phyloP scores from a whole-genome alignment of 1,140 invertebrate genomes.

The Dendrolimus punctatus region DNA sequence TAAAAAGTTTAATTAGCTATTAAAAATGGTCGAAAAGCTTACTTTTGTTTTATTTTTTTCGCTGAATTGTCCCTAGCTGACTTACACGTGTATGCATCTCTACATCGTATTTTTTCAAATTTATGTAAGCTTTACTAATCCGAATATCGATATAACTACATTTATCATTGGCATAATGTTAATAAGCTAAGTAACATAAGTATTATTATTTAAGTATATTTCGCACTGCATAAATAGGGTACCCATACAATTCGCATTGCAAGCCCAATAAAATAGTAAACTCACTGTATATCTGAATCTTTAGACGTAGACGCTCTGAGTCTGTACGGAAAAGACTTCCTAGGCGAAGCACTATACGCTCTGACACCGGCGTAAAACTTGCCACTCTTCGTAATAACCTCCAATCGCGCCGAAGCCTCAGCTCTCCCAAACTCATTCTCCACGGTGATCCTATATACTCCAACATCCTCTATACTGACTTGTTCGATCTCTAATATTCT shows the following conservation, averaged over 20 bases:
- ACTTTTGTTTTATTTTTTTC: too few species aligned
- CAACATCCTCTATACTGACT: slow-evolving; percentile 84
- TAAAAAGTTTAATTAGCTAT: too few species aligned
- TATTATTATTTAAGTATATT: too few species aligned
- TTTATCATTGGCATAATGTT: too few species aligned
- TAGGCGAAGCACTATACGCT: slow-evolving; percentile 45
- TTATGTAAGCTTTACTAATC: too few species aligned
- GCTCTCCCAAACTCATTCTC: slow-evolving; percentile 88
- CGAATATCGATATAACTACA: too few species aligned
- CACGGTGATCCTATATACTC: slow-evolving; percentile 84
- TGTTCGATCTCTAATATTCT: slow-evolving; percentile 84
- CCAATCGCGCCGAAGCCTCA: slow-evolving; percentile 84
- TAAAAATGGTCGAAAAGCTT: too few species aligned
- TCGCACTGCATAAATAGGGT: too few species aligned
- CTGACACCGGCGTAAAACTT: slow-evolving; percentile 50
- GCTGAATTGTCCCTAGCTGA: too few species aligned
- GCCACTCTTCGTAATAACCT: slow-evolving; percentile 77
- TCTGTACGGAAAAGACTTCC: slow-evolving; percentile 31
- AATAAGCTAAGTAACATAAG: too few species aligned
- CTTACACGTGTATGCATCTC: too few species aligned
- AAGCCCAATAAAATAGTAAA: not conserved
- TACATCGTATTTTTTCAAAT: too few species aligned
- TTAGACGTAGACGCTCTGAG: slow-evolving; percentile 36
- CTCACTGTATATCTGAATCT: slow-evolving; percentile 34
- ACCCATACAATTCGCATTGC: not conserved